Percentiles rank a stretch among this genome's conserved stretches.
These are phyloP conservation scores for Hucho hucho DNA, from an alignment of 2,113 vertebrate genomes.

Conservation along the genomic window DNA sequence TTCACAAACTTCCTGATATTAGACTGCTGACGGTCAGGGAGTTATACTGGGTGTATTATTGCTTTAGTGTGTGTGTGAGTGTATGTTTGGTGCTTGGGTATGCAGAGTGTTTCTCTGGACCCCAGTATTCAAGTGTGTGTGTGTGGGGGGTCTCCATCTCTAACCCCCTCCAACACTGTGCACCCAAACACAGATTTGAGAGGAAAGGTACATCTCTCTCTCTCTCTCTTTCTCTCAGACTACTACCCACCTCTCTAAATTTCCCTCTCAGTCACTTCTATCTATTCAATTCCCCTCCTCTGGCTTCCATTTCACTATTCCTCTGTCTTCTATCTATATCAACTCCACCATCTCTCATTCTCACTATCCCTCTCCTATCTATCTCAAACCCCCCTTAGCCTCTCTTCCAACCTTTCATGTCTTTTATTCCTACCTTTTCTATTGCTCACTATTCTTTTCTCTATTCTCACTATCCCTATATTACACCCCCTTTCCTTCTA, in stretches of 20 bases:
- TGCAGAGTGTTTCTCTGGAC: neutral
- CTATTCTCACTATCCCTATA: too few relatives aligned
- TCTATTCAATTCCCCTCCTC: conserved; percentile 51
- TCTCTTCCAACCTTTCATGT: neutral
- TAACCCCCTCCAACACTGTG: neutral
- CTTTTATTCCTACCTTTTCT: neutral
- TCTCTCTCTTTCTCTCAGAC: conserved; percentile 11
- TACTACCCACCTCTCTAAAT: conserved; percentile 42
- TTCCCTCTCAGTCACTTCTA: conserved; percentile 44
- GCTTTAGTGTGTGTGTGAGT: neutral
- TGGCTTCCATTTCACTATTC: conserved; percentile 39
- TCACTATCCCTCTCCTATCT: neutral
- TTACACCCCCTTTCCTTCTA: neutral
- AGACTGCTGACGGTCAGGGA: neutral
- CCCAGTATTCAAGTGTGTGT: conserved; percentile 2
- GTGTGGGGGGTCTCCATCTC: conserved; percentile 15
- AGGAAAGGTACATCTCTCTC: conserved; percentile 13
- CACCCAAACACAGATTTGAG: conserved; percentile 7
- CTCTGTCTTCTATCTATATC: conserved; percentile 55
- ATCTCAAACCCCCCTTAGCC: neutral
- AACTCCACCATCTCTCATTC: neutral
- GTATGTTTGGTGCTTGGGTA: conserved; percentile 11
- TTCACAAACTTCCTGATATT: conserved; percentile 11
- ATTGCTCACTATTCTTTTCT: too few relatives aligned
- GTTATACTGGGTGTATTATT: neutral